Conservation (phyloP, 92 coral and sea anemone genomes). For the Actinernus sp. region DNA sequence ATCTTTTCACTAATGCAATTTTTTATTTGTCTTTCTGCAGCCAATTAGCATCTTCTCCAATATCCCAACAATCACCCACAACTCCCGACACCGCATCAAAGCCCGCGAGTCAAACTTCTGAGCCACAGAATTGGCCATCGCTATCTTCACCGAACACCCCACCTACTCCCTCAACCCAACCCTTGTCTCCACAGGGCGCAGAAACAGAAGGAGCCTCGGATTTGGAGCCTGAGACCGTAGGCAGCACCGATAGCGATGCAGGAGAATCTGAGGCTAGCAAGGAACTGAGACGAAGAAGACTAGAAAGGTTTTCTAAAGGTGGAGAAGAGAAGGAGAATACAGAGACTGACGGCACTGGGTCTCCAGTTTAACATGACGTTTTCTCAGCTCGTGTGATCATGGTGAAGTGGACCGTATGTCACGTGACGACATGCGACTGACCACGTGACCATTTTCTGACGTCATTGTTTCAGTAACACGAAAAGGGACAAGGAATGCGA, state of each 20-base stretch:
- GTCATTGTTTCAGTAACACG: too few relatives aligned
- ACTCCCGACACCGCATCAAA: background rate
- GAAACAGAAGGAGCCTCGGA: background rate
- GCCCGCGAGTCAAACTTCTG: background rate
- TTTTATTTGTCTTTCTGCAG: too few relatives aligned
- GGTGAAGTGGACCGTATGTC: too few relatives aligned
- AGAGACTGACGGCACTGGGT: constrained; percentile 8
- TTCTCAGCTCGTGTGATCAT: background rate
- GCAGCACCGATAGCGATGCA: constrained; percentile 17
- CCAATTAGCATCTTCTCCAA: background rate
- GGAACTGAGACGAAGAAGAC: constrained; percentile 77
- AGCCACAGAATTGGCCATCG: background rate
- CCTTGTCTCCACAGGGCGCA: constrained; percentile 1
- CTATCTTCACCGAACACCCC: background rate
- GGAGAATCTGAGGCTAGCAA: constrained; percentile 62
- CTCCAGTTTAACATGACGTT: background rate
- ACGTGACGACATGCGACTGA: too few relatives aligned
- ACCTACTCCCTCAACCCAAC: background rate
- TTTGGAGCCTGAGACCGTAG: constrained; percentile 35
- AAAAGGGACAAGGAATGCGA: too few relatives aligned
- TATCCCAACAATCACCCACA: background rate
- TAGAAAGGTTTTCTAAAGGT: constrained; percentile 64
- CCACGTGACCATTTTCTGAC: too few relatives aligned
- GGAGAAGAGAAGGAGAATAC: constrained; percentile 10
- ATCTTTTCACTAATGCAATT: too few relatives aligned